A percentile compares a stretch with the other conserved stretches of the same genome.
Conservation (phyloP, 2,888 invertebrate genomes). For the Cyclophora albipunctata region DNA sequence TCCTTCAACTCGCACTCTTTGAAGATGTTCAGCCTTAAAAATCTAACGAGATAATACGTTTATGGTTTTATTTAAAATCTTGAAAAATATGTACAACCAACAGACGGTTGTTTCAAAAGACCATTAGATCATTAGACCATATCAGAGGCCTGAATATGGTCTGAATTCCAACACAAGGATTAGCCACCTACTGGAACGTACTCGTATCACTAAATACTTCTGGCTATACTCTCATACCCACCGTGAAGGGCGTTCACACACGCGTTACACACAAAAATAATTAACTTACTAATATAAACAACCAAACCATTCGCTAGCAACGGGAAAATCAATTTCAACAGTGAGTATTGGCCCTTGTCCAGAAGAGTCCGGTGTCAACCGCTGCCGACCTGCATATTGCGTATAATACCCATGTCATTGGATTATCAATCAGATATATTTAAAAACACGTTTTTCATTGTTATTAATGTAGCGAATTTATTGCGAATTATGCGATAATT, state of each 20-base stretch:
- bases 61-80: constrained; percentile 1
- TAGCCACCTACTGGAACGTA: too few species aligned
- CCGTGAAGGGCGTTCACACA: too few species aligned
- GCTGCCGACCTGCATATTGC: constrained; percentile 45
- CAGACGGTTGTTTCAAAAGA: not conserved
- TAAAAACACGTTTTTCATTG: constrained; percentile 2
- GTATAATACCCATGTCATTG: constrained; percentile 6
- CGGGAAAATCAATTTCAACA: constrained; percentile 67
- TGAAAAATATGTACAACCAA: not conserved
- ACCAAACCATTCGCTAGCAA: constrained; percentile 48
- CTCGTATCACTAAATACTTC: too few species aligned
- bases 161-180: too few species aligned
- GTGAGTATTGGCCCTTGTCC: constrained; percentile 56
- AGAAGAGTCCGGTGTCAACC: constrained; percentile 38
- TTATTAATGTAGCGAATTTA: too few species aligned
- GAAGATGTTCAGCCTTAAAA: constrained; percentile 15
- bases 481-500: too few species aligned
- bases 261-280: too few species aligned
- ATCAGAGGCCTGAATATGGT: too few species aligned
- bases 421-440: constrained; percentile 9
- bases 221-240: too few species aligned
- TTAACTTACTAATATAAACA: too few species aligned
- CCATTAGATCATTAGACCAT: too few species aligned
- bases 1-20: constrained; percentile 34
- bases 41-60: constrained; percentile 16